Percentiles rank a stretch among this genome's conserved stretches.
Conservation (phyloP, 1,140 invertebrate species). For the Hypothenemus hampei region DNA sequence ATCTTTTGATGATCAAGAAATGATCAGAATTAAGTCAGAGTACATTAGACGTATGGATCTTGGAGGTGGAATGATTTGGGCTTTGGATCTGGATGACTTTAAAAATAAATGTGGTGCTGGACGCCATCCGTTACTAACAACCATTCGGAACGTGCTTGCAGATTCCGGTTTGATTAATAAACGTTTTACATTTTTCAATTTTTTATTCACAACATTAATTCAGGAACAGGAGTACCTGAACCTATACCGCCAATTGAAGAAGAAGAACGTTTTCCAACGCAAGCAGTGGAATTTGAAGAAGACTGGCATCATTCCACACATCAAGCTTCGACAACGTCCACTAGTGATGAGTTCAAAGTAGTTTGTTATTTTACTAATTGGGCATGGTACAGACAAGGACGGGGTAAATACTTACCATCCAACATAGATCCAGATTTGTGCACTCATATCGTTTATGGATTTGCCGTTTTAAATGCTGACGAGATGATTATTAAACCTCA, state of each 20-base stretch:
- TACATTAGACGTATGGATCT: conserved; percentile 69
- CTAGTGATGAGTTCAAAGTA: conserved; percentile 52
- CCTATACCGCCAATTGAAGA: conserved; percentile 16
- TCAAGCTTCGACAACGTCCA: conserved; percentile 8
- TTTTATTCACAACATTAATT: too few relatives aligned
- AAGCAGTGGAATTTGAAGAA: conserved; percentile 20
- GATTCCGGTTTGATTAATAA: conserved; percentile 36
- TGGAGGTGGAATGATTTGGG: conserved; percentile 88
- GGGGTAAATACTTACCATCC: conserved; percentile 60
- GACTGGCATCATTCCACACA: not conserved
- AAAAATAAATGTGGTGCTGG: conserved; percentile 69
- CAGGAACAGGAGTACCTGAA: conserved; percentile 32
- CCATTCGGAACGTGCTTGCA: conserved; percentile 62
- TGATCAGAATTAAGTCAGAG: conserved; percentile 72
- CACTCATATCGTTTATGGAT: conserved; percentile 70
- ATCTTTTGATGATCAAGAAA: conserved; percentile 77
- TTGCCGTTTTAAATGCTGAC: conserved; percentile 59
- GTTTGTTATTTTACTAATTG: conserved; percentile 69
- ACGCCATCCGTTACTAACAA: conserved; percentile 66
- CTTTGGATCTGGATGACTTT: conserved; percentile 83
- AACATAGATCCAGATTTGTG: conserved; percentile 65
- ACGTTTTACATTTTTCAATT: too few relatives aligned
- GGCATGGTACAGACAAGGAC: conserved; percentile 60
- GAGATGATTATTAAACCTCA: conserved; percentile 59
- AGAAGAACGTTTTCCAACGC: conserved; percentile 21